Evolutionary conservation across 2,797 vertebrate genomes (phyloP).

Genomic region (Semotilus atromaculatus): DNA sequence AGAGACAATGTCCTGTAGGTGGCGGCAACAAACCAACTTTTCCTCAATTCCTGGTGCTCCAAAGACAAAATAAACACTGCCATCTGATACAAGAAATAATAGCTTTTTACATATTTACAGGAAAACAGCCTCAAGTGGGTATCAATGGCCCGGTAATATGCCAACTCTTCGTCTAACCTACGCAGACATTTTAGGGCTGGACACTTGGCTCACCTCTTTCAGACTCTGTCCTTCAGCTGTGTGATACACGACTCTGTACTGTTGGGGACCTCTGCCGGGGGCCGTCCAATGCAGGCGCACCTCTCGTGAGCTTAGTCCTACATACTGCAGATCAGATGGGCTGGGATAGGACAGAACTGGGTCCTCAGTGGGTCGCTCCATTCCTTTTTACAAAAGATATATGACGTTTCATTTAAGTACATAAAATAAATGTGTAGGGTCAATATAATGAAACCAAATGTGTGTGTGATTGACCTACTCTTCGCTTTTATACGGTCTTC

Average conservation of each 20-base stretch:
- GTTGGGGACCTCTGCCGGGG: slow-evolving; percentile 76
- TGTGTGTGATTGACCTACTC: slow-evolving; percentile 64
- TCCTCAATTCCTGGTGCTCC: neutral
- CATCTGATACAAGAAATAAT: neutral
- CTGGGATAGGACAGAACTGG: slow-evolving; percentile 75
- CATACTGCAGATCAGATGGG: slow-evolving; percentile 84
- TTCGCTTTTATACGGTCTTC: slow-evolving; percentile 79
- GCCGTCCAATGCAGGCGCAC: slow-evolving; percentile 87
- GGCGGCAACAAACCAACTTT: slow-evolving; percentile 4
- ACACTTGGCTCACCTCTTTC: slow-evolving; percentile 82
- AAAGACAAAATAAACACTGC: neutral
- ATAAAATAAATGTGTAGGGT: neutral
- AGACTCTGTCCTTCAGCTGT: slow-evolving; percentile 83
- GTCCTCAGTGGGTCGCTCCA: slow-evolving; percentile 72
- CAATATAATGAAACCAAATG: neutral
- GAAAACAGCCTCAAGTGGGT: neutral
- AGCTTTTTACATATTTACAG: neutral
- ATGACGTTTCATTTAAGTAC: neutral
- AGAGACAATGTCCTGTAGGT: slow-evolving; percentile 8
- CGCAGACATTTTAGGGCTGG: neutral
- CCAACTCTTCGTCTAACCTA: neutral
- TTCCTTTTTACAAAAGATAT: slow-evolving; percentile 62
- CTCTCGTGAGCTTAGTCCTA: slow-evolving; percentile 84
- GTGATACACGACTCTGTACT: slow-evolving; percentile 87
- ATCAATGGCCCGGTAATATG: neutral